A percentile compares a stretch with the other conserved stretches of the same genome.
These are phyloP conservation scores for Corydoras sp. DNA, from an alignment of 2,113 vertebrate species.

Conservation along the genomic window DNA sequence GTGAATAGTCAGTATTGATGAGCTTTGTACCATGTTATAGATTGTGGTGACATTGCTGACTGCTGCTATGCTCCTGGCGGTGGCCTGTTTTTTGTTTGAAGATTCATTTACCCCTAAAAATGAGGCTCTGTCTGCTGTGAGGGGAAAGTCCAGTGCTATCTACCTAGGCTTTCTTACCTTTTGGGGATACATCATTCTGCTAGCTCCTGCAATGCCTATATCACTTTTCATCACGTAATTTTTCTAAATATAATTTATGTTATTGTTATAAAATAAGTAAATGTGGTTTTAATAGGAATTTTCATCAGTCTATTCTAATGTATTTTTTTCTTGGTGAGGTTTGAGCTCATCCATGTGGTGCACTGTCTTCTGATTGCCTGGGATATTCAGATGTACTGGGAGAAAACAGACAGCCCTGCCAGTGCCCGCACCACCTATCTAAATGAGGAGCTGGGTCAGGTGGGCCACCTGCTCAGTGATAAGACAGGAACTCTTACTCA, in stretches of 20 bases:
- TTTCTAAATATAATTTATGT: background rate
- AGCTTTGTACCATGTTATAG: constrained; percentile 42
- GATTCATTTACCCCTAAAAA: constrained; percentile 39
- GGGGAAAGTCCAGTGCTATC: constrained; percentile 30
- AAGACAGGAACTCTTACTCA: constrained; percentile 93
- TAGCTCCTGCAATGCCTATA: constrained; percentile 83
- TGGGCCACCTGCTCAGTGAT: constrained; percentile 86
- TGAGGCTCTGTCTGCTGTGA: constrained; percentile 38
- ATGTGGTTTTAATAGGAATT: background rate
- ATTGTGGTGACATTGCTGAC: constrained; percentile 57
- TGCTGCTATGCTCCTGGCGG: constrained; percentile 53
- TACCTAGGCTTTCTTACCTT: constrained; percentile 75
- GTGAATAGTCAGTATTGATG: background rate
- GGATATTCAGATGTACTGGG: constrained; percentile 79
- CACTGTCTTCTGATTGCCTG: constrained; percentile 86
- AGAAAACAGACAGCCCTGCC: constrained; percentile 62
- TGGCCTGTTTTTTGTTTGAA: constrained; percentile 56
- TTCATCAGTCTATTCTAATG: background rate
- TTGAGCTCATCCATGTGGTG: constrained; percentile 82
- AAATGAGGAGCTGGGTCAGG: constrained; percentile 84
- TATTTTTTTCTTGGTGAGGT: constrained; percentile 49
- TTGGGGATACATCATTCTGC: constrained; percentile 83
- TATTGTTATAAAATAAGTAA: background rate
- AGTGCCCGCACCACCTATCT: constrained; percentile 80
- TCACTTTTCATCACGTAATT: constrained; percentile 86